Percentiles rank a stretch among this genome's conserved stretches.
Conservation (phyloP, 1,140 invertebrate species). For the Drosophila oshimai region DNA sequence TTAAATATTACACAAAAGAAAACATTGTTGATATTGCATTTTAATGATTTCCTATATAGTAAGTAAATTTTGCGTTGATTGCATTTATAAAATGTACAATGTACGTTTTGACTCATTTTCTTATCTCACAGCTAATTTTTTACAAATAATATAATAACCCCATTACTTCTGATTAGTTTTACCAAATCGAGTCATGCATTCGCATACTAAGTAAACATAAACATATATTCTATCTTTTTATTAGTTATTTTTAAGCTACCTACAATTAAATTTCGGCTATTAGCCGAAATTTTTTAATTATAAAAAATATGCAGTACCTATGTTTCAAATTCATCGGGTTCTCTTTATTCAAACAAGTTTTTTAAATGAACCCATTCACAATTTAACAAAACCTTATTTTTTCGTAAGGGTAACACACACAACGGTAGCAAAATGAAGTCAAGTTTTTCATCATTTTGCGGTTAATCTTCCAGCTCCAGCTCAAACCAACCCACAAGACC, state of each 20-base stretch:
- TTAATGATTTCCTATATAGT: not conserved
- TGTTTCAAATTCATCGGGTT: no score
- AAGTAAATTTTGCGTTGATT: not conserved
- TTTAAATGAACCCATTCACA: not conserved
- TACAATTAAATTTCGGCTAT: no score
- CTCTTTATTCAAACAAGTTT: no score
- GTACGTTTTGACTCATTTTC: conserved; percentile 1
- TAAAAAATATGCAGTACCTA: no score
- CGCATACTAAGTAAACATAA: not conserved
- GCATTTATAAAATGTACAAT: not conserved
- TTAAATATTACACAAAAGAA: not conserved
- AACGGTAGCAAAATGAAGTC: conserved; percentile 29
- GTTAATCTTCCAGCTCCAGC: conserved; percentile 4
- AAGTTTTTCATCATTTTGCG: conserved; percentile 34
- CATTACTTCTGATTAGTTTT: not conserved
- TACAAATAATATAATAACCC: not conserved
- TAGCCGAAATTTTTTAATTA: no score
- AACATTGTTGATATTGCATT: not conserved
- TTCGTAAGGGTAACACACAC: conserved; percentile 3
- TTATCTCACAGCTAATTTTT: not conserved
- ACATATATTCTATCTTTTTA: no score
- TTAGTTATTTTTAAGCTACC: no score
- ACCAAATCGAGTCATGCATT: not conserved
- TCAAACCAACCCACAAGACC: conserved; percentile 33
- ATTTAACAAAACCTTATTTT: not conserved